Evolutionary conservation across 2,797 vertebrate species (phyloP).

Genomic region (Schizothorax lantsangensis): DNA sequence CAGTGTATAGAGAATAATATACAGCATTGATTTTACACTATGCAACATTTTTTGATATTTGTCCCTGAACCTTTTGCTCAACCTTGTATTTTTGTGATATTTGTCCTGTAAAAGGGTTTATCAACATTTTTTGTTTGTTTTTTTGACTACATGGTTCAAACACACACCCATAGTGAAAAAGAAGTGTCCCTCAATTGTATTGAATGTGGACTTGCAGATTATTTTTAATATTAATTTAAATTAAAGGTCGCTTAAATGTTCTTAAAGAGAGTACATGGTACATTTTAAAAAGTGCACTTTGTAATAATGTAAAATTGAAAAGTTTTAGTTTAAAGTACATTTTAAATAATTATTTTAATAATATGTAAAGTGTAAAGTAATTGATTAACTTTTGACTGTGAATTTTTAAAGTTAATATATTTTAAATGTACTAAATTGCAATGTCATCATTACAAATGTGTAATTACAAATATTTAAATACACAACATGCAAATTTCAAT

Average conservation of each 20-base stretch:
- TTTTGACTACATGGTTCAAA: not conserved
- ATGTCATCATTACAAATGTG: not conserved
- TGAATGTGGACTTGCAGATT: not conserved
- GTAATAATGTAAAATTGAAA: not conserved
- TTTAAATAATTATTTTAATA: not conserved
- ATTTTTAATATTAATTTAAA: not conserved
- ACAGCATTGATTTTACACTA: too few relatives aligned
- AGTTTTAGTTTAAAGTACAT: not conserved
- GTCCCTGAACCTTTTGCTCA: not conserved
- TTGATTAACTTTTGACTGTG: not conserved
- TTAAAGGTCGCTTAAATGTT: not conserved
- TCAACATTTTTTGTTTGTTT: not conserved
- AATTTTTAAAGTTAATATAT: not conserved
- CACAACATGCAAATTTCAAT: not conserved
- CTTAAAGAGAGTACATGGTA: not conserved
- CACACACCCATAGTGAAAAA: not conserved
- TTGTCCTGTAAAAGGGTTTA: not conserved
- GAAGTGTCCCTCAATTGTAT: not conserved
- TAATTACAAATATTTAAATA: not conserved
- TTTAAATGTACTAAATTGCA: not conserved
- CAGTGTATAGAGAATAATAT: too few relatives aligned
- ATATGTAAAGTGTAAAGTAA: not conserved
- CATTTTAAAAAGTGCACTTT: not conserved
- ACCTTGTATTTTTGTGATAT: not conserved
- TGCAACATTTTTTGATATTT: not conserved